These are phyloP conservation scores for Nemopilema nomurai DNA, from an alignment of 30 jellyfish, hydroid and myxozoan species.

Conservation along the genomic window DNA sequence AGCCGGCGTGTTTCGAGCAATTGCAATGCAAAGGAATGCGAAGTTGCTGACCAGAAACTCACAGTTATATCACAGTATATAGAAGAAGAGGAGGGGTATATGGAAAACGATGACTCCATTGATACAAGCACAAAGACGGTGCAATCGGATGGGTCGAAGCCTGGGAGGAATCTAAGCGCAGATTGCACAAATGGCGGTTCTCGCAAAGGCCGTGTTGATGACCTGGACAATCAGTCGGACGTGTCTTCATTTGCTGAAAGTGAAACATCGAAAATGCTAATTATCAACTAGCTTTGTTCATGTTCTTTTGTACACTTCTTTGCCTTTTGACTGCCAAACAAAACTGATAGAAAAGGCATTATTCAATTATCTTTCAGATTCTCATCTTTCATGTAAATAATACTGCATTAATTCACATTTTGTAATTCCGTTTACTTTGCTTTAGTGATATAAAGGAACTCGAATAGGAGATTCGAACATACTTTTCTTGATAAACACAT, in stretches of 20 bases:
- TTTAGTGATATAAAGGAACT: too few species aligned
- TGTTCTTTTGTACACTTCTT: neutral
- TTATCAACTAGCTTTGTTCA: slow-evolving; percentile 1
- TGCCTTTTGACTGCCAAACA: too few species aligned
- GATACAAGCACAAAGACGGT: neutral
- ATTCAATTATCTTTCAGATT: neutral
- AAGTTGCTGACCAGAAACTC: slow-evolving; percentile 38
- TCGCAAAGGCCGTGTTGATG: slow-evolving; percentile 5
- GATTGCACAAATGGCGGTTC: neutral
- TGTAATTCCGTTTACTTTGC: too few species aligned
- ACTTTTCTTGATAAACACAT: too few species aligned
- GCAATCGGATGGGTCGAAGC: neutral
- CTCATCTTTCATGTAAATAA: neutral
- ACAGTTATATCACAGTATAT: slow-evolving; percentile 55
- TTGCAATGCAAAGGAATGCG: neutral
- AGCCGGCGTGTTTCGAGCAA: neutral
- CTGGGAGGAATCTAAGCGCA: neutral
- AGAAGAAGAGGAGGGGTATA: slow-evolving; percentile 43
- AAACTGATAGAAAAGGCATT: neutral
- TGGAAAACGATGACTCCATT: neutral
- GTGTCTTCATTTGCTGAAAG: slow-evolving; percentile 40
- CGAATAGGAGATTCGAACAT: too few species aligned
- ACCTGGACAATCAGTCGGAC: slow-evolving; percentile 24
- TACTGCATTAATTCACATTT: too few species aligned
- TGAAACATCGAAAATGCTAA: slow-evolving; percentile 33